Evolutionary conservation across 2,113 vertebrate species (phyloP).

Genomic region (Dendrocopos noguchii): DNA sequence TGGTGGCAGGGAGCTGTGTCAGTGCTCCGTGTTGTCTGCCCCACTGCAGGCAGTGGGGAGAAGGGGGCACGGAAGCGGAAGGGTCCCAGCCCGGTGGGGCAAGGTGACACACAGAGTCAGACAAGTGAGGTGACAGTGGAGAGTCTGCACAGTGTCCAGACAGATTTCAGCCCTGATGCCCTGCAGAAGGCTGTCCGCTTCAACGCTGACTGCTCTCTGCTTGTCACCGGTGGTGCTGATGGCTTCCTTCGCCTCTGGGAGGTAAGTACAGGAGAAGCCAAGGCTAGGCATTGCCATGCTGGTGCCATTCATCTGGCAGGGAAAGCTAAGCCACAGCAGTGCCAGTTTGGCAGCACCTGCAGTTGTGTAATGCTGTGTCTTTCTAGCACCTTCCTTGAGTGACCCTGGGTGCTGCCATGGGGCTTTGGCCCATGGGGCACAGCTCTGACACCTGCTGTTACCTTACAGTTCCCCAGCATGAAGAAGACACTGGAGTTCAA

Average conservation of each 20-base stretch:
- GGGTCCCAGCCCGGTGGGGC: background rate
- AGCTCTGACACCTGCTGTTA: fast-evolving
- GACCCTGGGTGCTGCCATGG: background rate
- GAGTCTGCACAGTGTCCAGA: conserved; percentile 81
- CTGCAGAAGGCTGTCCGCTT: conserved; percentile 92
- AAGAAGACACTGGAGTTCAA: conserved; percentile 89
- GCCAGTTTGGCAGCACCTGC: fast-evolving
- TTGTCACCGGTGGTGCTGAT: conserved; percentile 89
- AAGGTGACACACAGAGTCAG: conserved; percentile 61
- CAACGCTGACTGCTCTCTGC: conserved; percentile 81
- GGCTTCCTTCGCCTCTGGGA: conserved; percentile 91
- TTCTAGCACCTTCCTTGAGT: fast-evolving
- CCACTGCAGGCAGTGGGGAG: conserved; percentile 54
- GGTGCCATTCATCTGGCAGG: fast-evolving
- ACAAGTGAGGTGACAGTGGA: conserved; percentile 77
- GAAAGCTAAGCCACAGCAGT: fast-evolving
- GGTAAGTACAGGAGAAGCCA: conserved; percentile 52
- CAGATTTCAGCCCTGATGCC: conserved; percentile 86
- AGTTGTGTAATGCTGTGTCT: fast-evolving
- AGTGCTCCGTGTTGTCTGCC: background rate
- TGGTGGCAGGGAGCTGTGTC: fast-evolving
- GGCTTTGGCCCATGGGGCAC: background rate
- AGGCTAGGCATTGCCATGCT: fast-evolving
- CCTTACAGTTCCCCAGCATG: conserved; percentile 86
- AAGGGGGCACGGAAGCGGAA: conserved; percentile 65